A percentile compares a stretch with the other conserved stretches of the same genome.
phyloP scores from a whole-genome alignment of 2,888 invertebrate genomes.

The Schizaphis graminum region DNA sequence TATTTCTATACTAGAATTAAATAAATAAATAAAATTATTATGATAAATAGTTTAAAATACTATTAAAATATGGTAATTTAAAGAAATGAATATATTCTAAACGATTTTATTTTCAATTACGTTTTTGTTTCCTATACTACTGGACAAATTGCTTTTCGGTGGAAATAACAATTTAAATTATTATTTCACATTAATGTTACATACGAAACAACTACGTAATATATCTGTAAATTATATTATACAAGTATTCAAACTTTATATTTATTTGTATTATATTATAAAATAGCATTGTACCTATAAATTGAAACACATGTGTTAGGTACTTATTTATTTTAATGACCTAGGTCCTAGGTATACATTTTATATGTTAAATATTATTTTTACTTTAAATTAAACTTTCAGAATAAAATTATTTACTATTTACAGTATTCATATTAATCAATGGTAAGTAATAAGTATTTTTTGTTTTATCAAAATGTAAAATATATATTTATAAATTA shows the following conservation, averaged over 20 bases:
- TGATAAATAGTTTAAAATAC: neutral
- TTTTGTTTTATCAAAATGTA: neutral
- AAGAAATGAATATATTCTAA: neutral
- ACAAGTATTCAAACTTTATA: neutral
- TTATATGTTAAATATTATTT: neutral
- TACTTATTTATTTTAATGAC: neutral
- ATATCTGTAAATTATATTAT: neutral
- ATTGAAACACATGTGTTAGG: neutral
- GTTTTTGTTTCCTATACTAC: neutral
- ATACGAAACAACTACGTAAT: neutral
- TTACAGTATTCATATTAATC: neutral
- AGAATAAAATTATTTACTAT: neutral
- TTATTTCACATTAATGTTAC: neutral
- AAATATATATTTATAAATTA: neutral
- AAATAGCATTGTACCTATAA: neutral
- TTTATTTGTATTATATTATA: neutral
- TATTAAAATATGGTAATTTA: neutral
- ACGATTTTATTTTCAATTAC: slow-evolving; percentile 41
- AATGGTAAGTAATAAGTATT: neutral
- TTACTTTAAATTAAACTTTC: neutral
- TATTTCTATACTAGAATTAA: no score
- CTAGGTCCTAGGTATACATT: no score
- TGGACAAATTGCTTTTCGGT: neutral
- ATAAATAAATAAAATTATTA: neutral
- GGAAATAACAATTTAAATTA: slow-evolving; percentile 17